A percentile compares a stretch with the other conserved stretches of the same genome.
These are phyloP conservation scores for Acrocephalus arundinaceus DNA, from an alignment of 2,113 vertebrate genomes.

Conservation along the genomic window DNA sequence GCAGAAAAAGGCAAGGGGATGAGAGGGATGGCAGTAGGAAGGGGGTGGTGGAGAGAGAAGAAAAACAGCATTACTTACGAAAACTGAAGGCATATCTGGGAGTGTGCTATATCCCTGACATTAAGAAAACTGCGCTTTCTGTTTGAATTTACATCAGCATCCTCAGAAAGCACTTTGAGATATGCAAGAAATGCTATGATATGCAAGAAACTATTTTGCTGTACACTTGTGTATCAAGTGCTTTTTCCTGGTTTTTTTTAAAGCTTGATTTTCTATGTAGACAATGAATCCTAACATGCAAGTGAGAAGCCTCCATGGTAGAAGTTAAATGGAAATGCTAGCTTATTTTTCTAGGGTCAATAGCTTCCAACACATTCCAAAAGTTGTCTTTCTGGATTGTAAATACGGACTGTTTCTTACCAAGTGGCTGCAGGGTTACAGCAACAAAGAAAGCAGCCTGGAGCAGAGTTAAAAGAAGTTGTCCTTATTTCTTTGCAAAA, in stretches of 20 bases:
- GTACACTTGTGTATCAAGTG: not conserved
- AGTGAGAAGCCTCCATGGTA: not conserved
- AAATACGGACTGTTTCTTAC: not conserved
- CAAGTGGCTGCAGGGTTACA: not conserved
- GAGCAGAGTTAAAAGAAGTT: not conserved
- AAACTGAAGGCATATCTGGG: not conserved
- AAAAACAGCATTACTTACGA: not conserved
- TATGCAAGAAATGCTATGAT: not conserved
- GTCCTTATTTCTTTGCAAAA: constrained; percentile 13
- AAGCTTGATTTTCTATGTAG: not conserved
- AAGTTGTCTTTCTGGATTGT: not conserved
- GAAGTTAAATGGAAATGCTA: not conserved
- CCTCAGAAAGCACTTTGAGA: not conserved
- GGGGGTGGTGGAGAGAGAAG: not conserved
- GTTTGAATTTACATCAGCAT: not conserved
- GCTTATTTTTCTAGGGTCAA: not conserved
- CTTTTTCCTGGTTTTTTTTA: not conserved
- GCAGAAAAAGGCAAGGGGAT: not conserved
- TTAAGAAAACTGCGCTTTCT: not conserved
- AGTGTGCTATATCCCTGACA: not conserved
- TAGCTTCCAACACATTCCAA: not conserved
- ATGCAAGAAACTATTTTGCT: not conserved
- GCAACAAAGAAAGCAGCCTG: not conserved
- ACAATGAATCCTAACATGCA: not conserved
- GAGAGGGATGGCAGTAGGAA: not conserved